Base-by-base conservation (phyloP, 2,888 invertebrate genomes). In the Yponomeuta malinellus region DNA sequence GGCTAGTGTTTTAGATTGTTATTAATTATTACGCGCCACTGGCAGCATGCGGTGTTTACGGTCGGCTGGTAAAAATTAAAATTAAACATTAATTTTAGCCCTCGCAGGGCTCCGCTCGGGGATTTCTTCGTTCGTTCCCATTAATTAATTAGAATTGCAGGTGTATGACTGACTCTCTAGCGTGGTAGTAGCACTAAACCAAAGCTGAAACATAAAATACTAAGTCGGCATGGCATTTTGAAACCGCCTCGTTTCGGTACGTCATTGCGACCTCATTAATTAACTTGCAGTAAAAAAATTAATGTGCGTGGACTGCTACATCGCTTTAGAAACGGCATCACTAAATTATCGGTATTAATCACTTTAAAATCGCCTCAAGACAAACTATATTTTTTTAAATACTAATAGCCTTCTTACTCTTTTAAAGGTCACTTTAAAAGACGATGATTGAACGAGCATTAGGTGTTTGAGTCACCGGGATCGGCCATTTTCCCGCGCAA, bases 1-100 rank as follows among this genome's bases (percentile, higher is more conserved):
- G 29, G 71, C 75, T 74, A 74, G 77, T 75, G 76, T 81, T 79
- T 78, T 79, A 75, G 37, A 81, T 81, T 82, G 84, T 86, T 85
- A 88, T 83, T 86, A 87, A 86, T 85, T 81, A 85, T 82, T 79
- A 78, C 76, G 80, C 79, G 76, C 78, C 77, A 79, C 80, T 81
- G 81, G 78, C 78, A 83, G 84, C 82, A 81, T 82, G 85, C 81
- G 81, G 83, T 75, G 76, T 79, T 78, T 77, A 74, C 74, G 73
- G 74, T 75, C 23, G 77, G 78, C 77, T 82, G 81, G 85, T 8
- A 81, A 86, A 90, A 89, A 90, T 90, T 85, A 87, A 88, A 90
- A 89, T 85, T 84, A 88, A 77, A 87, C 86, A 87, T 90, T 87
- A 86, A 87, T 90, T 89, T 85, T 79, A 83, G 81, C 87, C 87